Conservation (phyloP, 2,797 vertebrate genomes). For the Bradypodion ventrale region DNA sequence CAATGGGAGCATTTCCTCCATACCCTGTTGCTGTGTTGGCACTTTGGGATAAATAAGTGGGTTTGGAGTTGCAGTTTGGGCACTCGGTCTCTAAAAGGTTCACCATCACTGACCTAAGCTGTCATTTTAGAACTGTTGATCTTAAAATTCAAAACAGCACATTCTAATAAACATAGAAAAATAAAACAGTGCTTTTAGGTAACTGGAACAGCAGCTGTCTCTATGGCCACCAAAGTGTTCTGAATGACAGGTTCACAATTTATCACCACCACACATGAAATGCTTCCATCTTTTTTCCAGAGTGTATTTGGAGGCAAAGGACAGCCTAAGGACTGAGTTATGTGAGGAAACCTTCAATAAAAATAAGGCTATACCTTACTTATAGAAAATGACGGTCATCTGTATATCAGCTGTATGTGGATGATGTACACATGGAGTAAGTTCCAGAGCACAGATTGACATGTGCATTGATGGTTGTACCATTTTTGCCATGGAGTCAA, state of each 20-base stretch:
- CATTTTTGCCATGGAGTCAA: not conserved
- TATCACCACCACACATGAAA: conserved; percentile 11
- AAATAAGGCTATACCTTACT: not conserved
- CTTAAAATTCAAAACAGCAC: conserved; percentile 3
- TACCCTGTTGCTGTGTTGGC: no score
- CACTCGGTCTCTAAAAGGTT: no score
- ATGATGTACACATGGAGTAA: no score
- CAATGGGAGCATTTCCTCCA: no score
- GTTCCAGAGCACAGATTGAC: not conserved
- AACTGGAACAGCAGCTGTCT: conserved; percentile 16
- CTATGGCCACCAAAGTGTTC: not conserved
- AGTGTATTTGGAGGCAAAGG: not conserved
- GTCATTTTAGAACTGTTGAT: not conserved
- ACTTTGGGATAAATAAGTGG: no score
- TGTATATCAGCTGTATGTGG: no score
- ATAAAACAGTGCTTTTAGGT: not conserved
- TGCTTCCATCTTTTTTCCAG: conserved; percentile 13
- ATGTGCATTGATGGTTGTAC: not conserved
- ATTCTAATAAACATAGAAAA: conserved; percentile 11
- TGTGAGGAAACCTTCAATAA: not conserved
- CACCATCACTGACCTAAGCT: no score
- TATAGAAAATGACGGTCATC: not conserved
- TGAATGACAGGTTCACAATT: conserved; percentile 9
- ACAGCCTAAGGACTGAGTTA: not conserved
- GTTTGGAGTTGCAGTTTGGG: no score